Evolutionary conservation across 2,113 vertebrate species (phyloP).

Genomic region (Hippocampus abdominalis): DNA sequence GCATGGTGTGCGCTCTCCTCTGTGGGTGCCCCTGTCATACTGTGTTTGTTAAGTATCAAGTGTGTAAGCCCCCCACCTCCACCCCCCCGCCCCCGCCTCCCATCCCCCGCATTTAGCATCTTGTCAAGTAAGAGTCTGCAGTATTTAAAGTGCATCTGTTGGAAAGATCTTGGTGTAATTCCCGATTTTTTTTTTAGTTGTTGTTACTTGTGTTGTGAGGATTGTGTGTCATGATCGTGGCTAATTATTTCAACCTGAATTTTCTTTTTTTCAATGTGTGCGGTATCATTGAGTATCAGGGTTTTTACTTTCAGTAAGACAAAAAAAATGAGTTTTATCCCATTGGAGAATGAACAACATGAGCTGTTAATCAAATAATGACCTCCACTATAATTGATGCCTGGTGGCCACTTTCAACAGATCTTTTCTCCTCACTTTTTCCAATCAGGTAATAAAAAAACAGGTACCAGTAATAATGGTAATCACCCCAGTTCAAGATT

Average conservation of each 20-base stretch:
- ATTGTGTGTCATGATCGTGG: background rate
- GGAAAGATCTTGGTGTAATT: conserved; percentile 11
- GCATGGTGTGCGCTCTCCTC: conserved; percentile 68
- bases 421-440: background rate
- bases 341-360: background rate
- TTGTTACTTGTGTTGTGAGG: background rate
- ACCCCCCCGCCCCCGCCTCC: too few relatives aligned
- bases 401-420: background rate
- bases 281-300: background rate
- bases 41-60: conserved; percentile 70
- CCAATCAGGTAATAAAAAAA: background rate
- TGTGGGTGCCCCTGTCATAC: conserved; percentile 62
- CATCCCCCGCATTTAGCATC: conserved; percentile 71
- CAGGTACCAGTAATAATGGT: background rate
- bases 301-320: background rate
- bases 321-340: background rate
- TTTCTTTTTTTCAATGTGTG: background rate
- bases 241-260: background rate
- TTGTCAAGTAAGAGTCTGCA: conserved; percentile 70
- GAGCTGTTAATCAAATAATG: background rate
- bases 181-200: background rate
- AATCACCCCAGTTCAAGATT: background rate
- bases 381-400: background rate
- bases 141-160: conserved; percentile 41
- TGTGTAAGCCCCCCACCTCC: conserved; percentile 63